Conservation (phyloP, 2,888 invertebrate species). For the Stegana nigrithorax region DNA sequence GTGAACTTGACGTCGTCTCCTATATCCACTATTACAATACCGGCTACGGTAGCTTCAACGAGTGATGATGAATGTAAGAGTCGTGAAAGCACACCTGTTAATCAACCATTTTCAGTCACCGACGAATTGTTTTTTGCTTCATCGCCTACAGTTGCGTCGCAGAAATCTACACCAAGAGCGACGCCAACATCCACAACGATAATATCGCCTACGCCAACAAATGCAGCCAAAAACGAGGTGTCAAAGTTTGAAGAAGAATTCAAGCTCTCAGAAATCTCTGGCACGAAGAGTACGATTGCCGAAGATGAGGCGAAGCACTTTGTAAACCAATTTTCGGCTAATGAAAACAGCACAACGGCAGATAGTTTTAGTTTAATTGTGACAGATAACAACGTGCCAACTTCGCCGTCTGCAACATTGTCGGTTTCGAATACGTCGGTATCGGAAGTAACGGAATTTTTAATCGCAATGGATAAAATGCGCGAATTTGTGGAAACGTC, state of each 20-base stretch:
- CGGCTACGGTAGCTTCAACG: conserved; percentile 39
- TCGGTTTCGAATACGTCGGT: conserved; percentile 18
- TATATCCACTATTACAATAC: too few species aligned
- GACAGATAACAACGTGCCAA: conserved; percentile 34
- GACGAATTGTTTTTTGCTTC: conserved; percentile 31
- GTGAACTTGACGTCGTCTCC: conserved; percentile 20
- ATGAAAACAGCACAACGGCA: conserved; percentile 51
- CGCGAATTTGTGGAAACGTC: conserved; percentile 63
- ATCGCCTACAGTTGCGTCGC: not conserved
- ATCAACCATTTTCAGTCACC: conserved; percentile 31
- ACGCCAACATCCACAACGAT: conserved; percentile 30
- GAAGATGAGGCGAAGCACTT: not conserved
- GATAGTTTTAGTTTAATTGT: conserved; percentile 42
- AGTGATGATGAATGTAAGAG: conserved; percentile 40
- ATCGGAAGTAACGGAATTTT: conserved; percentile 15
- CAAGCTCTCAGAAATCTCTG: not conserved
- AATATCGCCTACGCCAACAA: conserved; percentile 25
- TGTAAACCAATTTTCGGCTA: conserved; percentile 67
- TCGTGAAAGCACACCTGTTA: conserved; percentile 63
- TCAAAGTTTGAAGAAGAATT: conserved; percentile 20
- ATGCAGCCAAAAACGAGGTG: conserved; percentile 26
- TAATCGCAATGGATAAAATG: conserved; percentile 63
- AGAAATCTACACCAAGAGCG: conserved; percentile 24
- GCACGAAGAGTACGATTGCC: not conserved
- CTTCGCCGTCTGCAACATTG: conserved; percentile 23